Evolutionary conservation across 2,797 vertebrate species (phyloP).

Genomic region (Enteromius mattozi): DNA sequence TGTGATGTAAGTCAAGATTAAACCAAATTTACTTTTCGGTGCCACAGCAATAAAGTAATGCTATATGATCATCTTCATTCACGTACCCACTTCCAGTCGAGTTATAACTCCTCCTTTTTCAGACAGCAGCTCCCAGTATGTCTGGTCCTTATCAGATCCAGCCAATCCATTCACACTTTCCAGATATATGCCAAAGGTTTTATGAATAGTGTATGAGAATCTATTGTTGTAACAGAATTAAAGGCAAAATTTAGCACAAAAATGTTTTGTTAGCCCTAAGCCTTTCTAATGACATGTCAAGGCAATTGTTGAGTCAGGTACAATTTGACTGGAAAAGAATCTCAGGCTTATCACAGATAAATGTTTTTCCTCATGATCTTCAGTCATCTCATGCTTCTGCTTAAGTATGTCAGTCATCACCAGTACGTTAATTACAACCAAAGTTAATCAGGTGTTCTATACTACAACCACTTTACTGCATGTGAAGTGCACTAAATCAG

Average conservation of each 20-base stretch:
- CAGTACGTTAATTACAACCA: neutral
- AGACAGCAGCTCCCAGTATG: conserved; percentile 76
- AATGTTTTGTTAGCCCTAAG: neutral
- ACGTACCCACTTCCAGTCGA: conserved; percentile 70
- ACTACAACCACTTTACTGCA: neutral
- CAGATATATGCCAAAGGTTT: conserved; percentile 67
- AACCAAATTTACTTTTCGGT: neutral
- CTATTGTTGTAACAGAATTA: conserved; percentile 11
- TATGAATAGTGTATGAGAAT: conserved; percentile 56
- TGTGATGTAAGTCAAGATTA: neutral
- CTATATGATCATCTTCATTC: neutral
- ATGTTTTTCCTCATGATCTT: neutral
- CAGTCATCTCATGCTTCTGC: neutral
- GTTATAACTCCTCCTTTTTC: conserved; percentile 61
- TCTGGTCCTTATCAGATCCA: conserved; percentile 62
- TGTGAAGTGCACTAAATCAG: conserved; percentile 5
- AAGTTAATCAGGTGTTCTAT: neutral
- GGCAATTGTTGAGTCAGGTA: neutral
- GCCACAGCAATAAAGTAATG: neutral
- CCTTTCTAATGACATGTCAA: neutral
- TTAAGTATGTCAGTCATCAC: neutral
- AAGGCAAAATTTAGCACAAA: conserved; percentile 8
- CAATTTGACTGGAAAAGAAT: neutral
- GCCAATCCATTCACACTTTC: conserved; percentile 75
- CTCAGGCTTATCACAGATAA: neutral